Conservation (phyloP, 2,113 vertebrate genomes). For the Antigone vipio region DNA sequence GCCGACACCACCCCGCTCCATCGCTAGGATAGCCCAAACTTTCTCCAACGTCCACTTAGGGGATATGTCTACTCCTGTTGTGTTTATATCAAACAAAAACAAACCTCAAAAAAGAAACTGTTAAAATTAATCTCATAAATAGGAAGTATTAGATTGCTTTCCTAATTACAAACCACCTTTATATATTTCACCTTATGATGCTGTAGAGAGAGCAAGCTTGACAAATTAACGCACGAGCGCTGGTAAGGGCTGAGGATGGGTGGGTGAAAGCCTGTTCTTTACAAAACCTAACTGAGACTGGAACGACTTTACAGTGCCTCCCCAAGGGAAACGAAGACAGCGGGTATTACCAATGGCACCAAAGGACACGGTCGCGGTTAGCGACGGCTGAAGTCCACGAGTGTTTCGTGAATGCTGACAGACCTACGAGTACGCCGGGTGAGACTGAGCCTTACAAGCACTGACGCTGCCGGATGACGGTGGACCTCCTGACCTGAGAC, state of each 20-base stretch:
- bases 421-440: fast-evolving
- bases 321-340: neutral
- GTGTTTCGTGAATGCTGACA: neutral
- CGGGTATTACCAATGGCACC: neutral
- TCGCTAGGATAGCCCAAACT: neutral
- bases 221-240: neutral
- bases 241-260: slow-evolving; percentile 5
- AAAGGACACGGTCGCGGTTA: neutral
- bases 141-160: slow-evolving; percentile 52
- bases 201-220: slow-evolving; percentile 63
- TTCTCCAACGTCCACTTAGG: neutral
- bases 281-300: neutral
- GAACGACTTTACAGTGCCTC: neutral
- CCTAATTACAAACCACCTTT: slow-evolving; percentile 39
- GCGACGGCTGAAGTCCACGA: neutral
- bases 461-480: fast-evolving
- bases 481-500: neutral
- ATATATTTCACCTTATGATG: slow-evolving; percentile 34
- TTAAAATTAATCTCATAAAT: slow-evolving; percentile 69
- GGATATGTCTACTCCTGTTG: slow-evolving; percentile 15
- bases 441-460: neutral
- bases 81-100: slow-evolving; percentile 16
- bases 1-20: neutral
- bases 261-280: neutral
- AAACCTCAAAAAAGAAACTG: slow-evolving; percentile 43